Base-by-base conservation (phyloP, 2,888 invertebrate species). In the Drosophila neonasuta region DNA sequence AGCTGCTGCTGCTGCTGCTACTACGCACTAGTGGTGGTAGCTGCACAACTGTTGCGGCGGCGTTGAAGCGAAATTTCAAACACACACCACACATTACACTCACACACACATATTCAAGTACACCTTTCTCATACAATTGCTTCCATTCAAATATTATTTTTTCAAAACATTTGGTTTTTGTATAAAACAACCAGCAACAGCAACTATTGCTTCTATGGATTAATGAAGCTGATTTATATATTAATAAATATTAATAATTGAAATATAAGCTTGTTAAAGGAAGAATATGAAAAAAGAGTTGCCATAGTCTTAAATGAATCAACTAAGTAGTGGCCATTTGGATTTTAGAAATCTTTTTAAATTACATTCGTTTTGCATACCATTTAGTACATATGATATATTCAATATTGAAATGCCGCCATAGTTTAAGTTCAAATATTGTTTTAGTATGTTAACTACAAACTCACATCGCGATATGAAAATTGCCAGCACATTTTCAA, bases 1-100 rank as follows among this genome's bases (percentile, higher is more conserved):
- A 86, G 87, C 82, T 74, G 86, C 65, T 34, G 44, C 46, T 50
- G 20, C 20, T 20, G 36, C 60, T 66, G 77, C 77, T 55, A 44
- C 65, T 68, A 62, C 55, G 67, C 63, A 75, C 63, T 36, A n/a
- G n/a, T 55, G 60, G 68, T 73, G 74, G 69, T 74, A 62, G 60
- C 60, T 71, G 73, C 68, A 56, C 79, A 80, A 80, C 75, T 86
- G 81, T 75, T 83, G 75, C 76, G 55, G 49, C 50, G 48, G 58
- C 39, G 46, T 64, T 17, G 36, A 48, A 15, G 15, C 15, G 50
- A 15, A 42, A 59, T 55, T 24, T 32, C 34, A 54, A 32, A 34
- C 7, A 17, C 36, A 24, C 29, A 44, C 11, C 11, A 54, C 17
- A 36, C 54, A 41, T 3, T 24, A 51, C 41, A 52, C 34, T 15